These are phyloP conservation scores for Manduca sexta DNA, from an alignment of 1,140 invertebrate species.

Conservation along the genomic window DNA sequence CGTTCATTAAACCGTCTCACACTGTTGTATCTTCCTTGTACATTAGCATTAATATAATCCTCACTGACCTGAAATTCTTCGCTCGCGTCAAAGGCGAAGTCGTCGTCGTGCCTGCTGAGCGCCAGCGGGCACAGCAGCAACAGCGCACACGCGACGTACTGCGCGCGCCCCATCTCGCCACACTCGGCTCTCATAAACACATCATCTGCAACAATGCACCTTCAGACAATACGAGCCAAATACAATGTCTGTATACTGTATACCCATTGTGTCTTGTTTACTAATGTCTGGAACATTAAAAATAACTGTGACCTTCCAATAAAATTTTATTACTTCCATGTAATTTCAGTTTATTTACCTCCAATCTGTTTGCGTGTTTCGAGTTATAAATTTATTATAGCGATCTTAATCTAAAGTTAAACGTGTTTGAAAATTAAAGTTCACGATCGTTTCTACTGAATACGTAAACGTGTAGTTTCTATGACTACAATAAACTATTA, in stretches of 20 bases:
- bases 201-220: slow-evolving; percentile 46
- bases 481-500: no score
- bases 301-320: no score
- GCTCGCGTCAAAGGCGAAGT: slow-evolving; percentile 70
- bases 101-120: slow-evolving; percentile 59
- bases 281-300: neutral
- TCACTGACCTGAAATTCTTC: slow-evolving; percentile 64
- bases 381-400: neutral
- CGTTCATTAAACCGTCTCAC: no score
- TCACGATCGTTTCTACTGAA: no score
- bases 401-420: no score
- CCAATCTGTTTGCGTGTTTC: neutral
- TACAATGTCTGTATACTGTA: neutral
- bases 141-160: slow-evolving; percentile 42
- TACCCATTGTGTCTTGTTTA: neutral
- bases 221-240: neutral
- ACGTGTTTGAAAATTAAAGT: no score
- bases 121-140: slow-evolving; percentile 51
- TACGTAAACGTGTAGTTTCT: no score
- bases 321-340: no score
- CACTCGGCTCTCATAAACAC: slow-evolving; percentile 50
- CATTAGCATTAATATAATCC: neutral
- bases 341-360: no score
- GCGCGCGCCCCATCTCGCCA: slow-evolving; percentile 37
- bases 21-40: no score